Percentiles rank a stretch among this genome's conserved stretches.
phyloP scores from a whole-genome alignment of 53 echinoderm and acorn worm genomes.

The Stichopus horrens region DNA sequence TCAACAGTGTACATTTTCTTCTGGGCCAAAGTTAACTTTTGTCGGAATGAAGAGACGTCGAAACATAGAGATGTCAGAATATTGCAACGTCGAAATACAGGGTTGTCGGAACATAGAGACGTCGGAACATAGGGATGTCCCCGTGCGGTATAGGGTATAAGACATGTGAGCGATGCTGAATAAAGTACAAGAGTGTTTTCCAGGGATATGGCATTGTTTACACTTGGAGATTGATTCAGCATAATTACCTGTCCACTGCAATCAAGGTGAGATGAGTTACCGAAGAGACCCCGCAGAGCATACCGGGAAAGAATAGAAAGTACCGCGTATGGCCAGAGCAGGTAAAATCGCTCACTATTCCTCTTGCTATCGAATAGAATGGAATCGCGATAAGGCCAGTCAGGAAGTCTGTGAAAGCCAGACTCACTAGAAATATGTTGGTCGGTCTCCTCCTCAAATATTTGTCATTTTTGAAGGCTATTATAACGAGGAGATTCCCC shows the following conservation, averaged over 20 bases:
- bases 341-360: conserved; percentile 26
- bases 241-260: conserved; percentile 34
- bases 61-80: no score
- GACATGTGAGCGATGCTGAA: no score
- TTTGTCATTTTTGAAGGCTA: conserved; percentile 22
- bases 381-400: conserved; percentile 41
- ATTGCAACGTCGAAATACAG: no score
- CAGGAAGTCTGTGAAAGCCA: conserved; percentile 32
- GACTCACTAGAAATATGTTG: conserved; percentile 23
- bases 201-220: no score
- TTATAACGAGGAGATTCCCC: conserved; percentile 35
- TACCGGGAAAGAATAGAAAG: conserved; percentile 34
- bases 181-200: no score
- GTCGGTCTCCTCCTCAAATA: conserved; percentile 7
- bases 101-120: no score
- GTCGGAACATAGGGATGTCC: no score
- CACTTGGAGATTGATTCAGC: no score
- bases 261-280: conserved; percentile 37
- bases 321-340: conserved; percentile 7
- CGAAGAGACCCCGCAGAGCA: conserved; percentile 39
- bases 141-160: no score
- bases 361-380: background rate
- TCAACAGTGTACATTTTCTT: no score
- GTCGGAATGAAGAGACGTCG: no score
- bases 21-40: no score